Conservation (phyloP, 2,888 invertebrate genomes). For the Alviniconcha strummeri region DNA sequence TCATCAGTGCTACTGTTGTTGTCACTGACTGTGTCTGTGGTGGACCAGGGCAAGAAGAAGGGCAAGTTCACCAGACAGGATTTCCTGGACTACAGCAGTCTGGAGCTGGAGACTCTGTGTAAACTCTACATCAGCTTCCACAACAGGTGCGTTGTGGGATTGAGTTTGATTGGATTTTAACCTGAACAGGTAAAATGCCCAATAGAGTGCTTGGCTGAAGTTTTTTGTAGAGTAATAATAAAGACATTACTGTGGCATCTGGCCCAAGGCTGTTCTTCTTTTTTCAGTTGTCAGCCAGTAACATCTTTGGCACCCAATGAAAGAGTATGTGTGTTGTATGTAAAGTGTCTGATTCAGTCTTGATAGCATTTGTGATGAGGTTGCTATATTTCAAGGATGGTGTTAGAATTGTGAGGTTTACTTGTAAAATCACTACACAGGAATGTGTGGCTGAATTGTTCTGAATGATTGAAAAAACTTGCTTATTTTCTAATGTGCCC, state of each 20-base stretch:
- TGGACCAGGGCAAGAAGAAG: conserved; percentile 43
- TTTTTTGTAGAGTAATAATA: no score
- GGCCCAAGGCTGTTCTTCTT: background rate
- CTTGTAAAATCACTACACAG: no score
- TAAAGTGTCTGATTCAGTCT: background rate
- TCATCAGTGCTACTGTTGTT: no score
- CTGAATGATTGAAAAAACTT: no score
- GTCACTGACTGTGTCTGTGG: background rate
- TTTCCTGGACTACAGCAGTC: conserved; percentile 58
- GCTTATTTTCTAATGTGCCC: background rate
- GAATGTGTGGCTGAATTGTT: no score
- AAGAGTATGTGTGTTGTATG: background rate
- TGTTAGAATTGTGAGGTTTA: no score
- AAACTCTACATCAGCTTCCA: conserved; percentile 56
- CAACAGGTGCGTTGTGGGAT: conserved; percentile 44
- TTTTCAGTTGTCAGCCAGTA: background rate
- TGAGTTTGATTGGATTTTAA: no score
- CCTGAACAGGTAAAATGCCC: no score
- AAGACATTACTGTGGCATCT: background rate
- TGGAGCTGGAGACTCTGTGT: conserved; percentile 64
- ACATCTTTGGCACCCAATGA: background rate
- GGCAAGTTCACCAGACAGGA: conserved; percentile 48
- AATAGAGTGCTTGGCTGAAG: no score
- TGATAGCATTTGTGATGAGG: no score
- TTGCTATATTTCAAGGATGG: no score